Evolutionary conservation across 2,888 invertebrate genomes (phyloP).

Genomic region (Nysson spinosus): DNA sequence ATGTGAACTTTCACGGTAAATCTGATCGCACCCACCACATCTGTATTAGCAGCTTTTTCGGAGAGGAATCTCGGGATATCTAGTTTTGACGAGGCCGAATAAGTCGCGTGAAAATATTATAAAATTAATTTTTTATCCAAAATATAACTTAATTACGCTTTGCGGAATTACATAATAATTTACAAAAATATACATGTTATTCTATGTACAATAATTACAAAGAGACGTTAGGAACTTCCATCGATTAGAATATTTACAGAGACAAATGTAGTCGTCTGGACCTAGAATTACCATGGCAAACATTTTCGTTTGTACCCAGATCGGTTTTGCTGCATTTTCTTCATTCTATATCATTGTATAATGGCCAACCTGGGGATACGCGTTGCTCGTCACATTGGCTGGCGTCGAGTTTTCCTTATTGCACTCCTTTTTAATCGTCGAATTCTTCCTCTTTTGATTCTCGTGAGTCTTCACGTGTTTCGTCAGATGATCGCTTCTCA

Average conservation of each 20-base stretch:
- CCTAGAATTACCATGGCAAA: not conserved
- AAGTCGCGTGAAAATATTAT: not conserved
- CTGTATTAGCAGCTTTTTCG: too few relatives aligned
- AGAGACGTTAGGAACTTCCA: slow-evolving; percentile 34
- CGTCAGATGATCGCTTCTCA: slow-evolving; percentile 94
- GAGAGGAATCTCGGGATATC: too few relatives aligned
- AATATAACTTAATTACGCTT: slow-evolving; percentile 23
- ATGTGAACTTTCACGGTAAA: slow-evolving; percentile 67
- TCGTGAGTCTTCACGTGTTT: slow-evolving; percentile 95
- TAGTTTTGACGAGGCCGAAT: too few relatives aligned
- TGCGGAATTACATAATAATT: slow-evolving; percentile 25
- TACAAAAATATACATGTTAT: slow-evolving; percentile 58
- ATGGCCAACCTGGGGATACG: slow-evolving; percentile 28
- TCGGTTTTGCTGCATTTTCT: too few relatives aligned
- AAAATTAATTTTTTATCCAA: slow-evolving; percentile 5
- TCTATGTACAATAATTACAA: slow-evolving; percentile 55
- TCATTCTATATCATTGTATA: slow-evolving; percentile 25
- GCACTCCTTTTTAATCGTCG: slow-evolving; percentile 76
- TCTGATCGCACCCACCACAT: slow-evolving; percentile 23
- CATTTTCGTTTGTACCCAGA: too few relatives aligned
- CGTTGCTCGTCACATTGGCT: slow-evolving; percentile 21
- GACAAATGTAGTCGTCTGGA: not conserved
- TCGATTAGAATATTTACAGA: slow-evolving; percentile 22
- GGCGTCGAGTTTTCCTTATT: slow-evolving; percentile 70
- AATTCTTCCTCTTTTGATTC: slow-evolving; percentile 80